Conservation (phyloP, 2,888 invertebrate species). For the Theretra japonica region DNA sequence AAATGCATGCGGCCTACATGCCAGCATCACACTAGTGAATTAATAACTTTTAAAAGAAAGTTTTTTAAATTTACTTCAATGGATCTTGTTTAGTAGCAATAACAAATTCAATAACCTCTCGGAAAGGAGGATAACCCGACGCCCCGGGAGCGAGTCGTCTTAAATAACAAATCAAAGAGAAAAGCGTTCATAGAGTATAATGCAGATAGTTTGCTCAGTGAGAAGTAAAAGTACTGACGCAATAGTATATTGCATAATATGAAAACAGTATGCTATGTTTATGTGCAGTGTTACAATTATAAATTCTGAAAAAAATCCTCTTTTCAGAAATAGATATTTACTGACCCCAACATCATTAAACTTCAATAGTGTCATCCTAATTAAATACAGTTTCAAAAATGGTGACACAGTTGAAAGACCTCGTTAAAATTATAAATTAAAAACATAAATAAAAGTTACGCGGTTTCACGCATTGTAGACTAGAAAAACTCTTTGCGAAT, state of each 20-base stretch:
- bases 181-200: neutral
- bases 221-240: neutral
- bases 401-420: neutral
- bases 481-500: slow-evolving; percentile 43
- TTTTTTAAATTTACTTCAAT: neutral
- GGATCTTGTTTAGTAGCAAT: neutral
- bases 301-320: no score
- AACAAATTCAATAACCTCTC: neutral
- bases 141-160: neutral
- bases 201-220: neutral
- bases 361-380: neutral
- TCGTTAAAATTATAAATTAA: slow-evolving; percentile 28
- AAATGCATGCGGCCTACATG: no score
- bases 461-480: slow-evolving; percentile 51
- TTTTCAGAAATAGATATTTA: neutral
- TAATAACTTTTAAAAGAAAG: neutral
- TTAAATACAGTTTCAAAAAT: slow-evolving; percentile 1
- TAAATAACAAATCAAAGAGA: neutral
- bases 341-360: neutral
- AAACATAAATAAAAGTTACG: slow-evolving; percentile 42
- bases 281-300: no score
- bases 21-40: no score
- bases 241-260: no score
- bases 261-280: neutral
- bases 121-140: neutral